Conservation (phyloP, 1,140 invertebrate species). For the Maconellicoccus hirsutus region DNA sequence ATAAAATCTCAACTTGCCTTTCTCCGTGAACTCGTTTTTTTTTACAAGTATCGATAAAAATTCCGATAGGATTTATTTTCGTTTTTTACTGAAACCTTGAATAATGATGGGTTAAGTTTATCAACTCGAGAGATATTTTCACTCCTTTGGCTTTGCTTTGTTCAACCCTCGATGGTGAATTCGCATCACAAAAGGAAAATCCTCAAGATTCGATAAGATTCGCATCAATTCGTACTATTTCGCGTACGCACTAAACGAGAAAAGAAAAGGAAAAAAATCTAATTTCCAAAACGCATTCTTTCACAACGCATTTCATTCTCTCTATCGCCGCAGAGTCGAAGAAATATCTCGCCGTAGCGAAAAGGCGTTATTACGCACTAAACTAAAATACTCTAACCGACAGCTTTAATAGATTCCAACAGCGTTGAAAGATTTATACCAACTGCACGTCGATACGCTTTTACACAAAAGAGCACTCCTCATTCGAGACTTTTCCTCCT, state of each 20-base stretch:
- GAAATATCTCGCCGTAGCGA: neutral
- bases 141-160: too few species aligned
- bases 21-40: too few species aligned
- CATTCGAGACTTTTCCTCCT: neutral
- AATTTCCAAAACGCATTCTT: conserved; percentile 9
- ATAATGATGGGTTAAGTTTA: too few species aligned
- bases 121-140: too few species aligned
- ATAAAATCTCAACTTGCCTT: too few species aligned
- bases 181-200: too few species aligned
- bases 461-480: neutral
- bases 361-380: neutral
- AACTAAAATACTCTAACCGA: neutral
- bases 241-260: neutral
- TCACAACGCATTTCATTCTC: neutral
- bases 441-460: neutral
- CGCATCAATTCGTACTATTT: too few species aligned
- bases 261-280: neutral
- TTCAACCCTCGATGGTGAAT: too few species aligned
- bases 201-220: too few species aligned
- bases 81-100: too few species aligned
- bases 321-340: neutral
- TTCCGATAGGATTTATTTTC: too few species aligned
- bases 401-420: neutral
- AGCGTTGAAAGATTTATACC: conserved; percentile 4
- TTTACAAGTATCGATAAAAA: too few species aligned